Evolutionary conservation across 2,888 invertebrate species (phyloP), one percentile per base, ranked within the genome.

Genomic region (Hecatera dysodea): DNA sequence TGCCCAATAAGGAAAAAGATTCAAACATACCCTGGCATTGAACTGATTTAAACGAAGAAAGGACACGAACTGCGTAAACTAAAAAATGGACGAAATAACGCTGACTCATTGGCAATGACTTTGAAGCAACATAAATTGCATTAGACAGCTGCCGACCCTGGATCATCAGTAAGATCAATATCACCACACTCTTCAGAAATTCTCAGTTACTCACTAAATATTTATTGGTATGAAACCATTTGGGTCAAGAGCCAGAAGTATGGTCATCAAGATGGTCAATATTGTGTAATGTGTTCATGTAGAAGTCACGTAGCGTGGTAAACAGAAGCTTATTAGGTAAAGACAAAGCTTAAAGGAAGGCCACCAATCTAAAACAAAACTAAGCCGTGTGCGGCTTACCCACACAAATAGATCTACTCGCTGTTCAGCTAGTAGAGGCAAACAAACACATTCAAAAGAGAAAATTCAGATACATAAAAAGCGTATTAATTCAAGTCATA

Each of bases 181-280:
- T 61, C 48, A 50, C 9, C 44, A 62, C 67, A 55, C 17, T 62
- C 48, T 24, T 64, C 52, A 29, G 33, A 24, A 46, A 46, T 52
- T 61, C 59, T 62, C 48, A 27, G 42, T 33, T 27, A 44, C 53
- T 67, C 27, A 33, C 42, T 64, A 81, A 79, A 72, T 67, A 79
- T 79, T 80, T 62, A 73, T 66, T 67, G 46, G 24, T 59, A 36
- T 64, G 29, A 15, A 59, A 60, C n/a, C 64, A 70, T 80, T 78
- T 65, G 56, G 79, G 80, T 82, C 82, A 82, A 82, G 82, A 73
- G 36, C 42, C 46, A 39, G 44, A 44, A 27, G 61, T 56, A 44
- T 50, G 44, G 60, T 64, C n/a, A 42, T 27, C 24, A 52, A 61
- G 33, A 71, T 65, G 19, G 78, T 66, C 62, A 82, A 82, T 70